A percentile compares a stretch with the other conserved stretches of the same genome.
Conservation (phyloP, 2,113 vertebrate species). For the Peucedramus taeniatus region DNA sequence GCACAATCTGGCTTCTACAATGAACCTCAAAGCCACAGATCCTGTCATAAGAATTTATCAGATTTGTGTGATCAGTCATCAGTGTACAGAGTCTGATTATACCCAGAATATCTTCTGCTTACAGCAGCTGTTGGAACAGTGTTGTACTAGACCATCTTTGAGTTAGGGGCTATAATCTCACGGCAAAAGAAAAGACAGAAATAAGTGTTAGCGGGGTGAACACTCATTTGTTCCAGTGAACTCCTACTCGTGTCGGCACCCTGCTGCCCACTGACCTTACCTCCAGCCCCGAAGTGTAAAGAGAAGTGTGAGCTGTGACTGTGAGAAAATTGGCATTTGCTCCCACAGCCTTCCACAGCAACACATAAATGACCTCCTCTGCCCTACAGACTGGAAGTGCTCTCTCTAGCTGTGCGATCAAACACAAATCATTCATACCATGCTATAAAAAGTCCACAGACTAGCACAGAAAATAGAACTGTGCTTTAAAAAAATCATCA, state of each 20-base stretch:
- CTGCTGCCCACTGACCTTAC: not conserved
- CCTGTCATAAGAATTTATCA: conserved; percentile 48
- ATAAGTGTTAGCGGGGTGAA: not conserved
- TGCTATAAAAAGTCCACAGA: not conserved
- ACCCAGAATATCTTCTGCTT: not conserved
- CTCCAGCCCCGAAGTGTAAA: not conserved
- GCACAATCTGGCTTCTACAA: conserved; percentile 44
- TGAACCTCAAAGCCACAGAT: conserved; percentile 38
- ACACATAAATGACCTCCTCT: not conserved
- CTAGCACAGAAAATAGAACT: not conserved
- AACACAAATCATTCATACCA: not conserved
- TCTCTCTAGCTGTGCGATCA: not conserved
- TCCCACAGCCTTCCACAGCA: not conserved
- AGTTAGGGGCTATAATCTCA: not conserved
- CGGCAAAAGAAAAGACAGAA: not conserved
- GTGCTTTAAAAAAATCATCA: not conserved
- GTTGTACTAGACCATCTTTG: not conserved
- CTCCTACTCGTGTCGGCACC: not conserved
- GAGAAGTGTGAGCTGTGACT: not conserved
- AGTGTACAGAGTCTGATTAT: not conserved
- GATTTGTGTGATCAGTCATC: not conserved
- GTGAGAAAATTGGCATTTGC: not conserved
- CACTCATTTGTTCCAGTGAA: not conserved
- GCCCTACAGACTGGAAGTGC: not conserved
- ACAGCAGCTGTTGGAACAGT: not conserved